These are phyloP conservation scores for Xenops minutus DNA, from an alignment of 2,797 vertebrate genomes.

Conservation along the genomic window DNA sequence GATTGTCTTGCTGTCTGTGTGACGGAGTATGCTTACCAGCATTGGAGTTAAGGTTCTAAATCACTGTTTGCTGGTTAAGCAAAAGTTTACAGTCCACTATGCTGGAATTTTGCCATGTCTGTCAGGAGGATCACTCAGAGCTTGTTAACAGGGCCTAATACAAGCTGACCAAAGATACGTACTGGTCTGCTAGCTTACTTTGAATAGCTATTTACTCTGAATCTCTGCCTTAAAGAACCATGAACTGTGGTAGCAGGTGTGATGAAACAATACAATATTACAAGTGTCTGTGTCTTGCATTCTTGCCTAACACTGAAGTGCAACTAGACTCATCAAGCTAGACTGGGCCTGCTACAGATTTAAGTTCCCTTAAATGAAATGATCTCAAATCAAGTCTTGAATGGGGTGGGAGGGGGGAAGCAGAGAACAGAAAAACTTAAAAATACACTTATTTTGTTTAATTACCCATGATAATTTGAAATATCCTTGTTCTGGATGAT, in stretches of 20 bases:
- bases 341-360: neutral
- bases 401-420: neutral
- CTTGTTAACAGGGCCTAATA: neutral
- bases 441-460: neutral
- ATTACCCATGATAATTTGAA: neutral
- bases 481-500: neutral
- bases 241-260: neutral
- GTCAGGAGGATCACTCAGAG: neutral
- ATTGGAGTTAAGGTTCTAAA: neutral
- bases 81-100: neutral
- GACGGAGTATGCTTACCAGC: neutral
- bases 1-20: neutral
- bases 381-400: neutral
- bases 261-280: neutral
- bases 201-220: neutral
- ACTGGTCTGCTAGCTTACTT: neutral
- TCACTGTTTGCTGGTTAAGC: neutral
- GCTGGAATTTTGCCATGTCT: neutral
- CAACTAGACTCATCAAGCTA: neutral
- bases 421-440: neutral
- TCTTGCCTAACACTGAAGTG: neutral
- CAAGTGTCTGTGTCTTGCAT: neutral
- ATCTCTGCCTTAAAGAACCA: neutral
- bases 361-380: neutral
- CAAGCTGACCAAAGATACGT: neutral